Percentiles rank a stretch among this genome's conserved stretches.
Conservation (phyloP, 2,888 invertebrate genomes). For the Galeopsomyia nigrocyanea region DNA sequence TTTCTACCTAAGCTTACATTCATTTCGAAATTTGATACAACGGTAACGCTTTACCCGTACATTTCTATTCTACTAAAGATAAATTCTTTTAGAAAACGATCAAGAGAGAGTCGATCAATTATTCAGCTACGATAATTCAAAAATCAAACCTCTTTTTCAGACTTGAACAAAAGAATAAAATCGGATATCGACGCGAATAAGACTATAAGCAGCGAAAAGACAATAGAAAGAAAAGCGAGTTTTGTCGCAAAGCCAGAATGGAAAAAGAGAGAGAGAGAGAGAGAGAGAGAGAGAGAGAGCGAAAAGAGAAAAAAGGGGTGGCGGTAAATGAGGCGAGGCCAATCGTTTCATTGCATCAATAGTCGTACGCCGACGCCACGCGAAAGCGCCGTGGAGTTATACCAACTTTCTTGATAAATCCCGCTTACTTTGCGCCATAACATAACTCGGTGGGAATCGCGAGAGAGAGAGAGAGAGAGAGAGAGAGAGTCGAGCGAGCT, state of each 20-base stretch:
- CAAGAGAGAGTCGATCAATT: no score
- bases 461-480: constrained; percentile 48
- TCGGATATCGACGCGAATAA: no score
- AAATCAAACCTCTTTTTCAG: no score
- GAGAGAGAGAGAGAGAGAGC: constrained; percentile 12
- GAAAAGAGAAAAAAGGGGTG: constrained; percentile 52
- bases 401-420: constrained; percentile 69
- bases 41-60: no score
- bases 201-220: not conserved
- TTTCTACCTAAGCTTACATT: no score
- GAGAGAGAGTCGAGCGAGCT: no score
- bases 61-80: no score
- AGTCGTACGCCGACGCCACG: constrained; percentile 59
- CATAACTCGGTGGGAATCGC: constrained; percentile 60
- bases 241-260: constrained; percentile 23
- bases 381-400: constrained; percentile 57
- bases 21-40: no score
- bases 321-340: constrained; percentile 67
- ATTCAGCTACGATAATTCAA: no score
- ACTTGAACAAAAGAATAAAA: no score
- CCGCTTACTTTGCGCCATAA: constrained; percentile 68
- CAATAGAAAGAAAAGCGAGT: not conserved
- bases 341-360: constrained; percentile 70
- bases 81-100: no score
- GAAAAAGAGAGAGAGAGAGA: not conserved